phyloP scores from a whole-genome alignment of 2,113 vertebrate genomes.

The Platichthys flesus region DNA sequence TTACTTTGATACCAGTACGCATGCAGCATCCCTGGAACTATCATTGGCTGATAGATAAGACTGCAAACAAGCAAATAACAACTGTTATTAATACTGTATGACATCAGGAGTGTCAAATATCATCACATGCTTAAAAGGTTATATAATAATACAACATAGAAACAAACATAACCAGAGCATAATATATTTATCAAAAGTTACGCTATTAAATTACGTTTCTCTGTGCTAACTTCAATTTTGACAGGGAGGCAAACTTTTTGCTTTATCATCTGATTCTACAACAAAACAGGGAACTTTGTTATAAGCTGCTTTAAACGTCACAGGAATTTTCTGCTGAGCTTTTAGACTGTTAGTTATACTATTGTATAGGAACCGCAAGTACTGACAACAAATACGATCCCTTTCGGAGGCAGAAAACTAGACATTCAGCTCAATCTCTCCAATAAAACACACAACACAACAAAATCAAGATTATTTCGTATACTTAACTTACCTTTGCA shows the following conservation, averaged over 20 bases:
- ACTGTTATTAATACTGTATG: conserved; percentile 19
- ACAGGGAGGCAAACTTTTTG: no score
- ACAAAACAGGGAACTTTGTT: neutral
- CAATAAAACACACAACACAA: no score
- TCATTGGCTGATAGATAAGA: conserved; percentile 91
- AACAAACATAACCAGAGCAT: no score
- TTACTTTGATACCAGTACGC: conserved; percentile 96
- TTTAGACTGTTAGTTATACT: neutral
- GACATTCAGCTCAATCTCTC: neutral
- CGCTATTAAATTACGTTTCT: no score
- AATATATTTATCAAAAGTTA: no score
- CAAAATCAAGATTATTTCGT: neutral
- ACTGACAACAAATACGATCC: neutral
- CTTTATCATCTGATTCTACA: neutral
- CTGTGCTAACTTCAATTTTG: no score
- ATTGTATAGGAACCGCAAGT: neutral
- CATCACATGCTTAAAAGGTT: no score
- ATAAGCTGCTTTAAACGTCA: neutral
- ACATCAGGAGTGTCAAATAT: neutral
- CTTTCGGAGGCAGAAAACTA: neutral
- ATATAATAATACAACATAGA: no score
- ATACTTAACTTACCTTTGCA: conserved; percentile 84
- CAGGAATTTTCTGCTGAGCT: neutral
- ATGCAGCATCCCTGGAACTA: conserved; percentile 90
- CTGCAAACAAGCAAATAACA: conserved; percentile 73